phyloP scores from a whole-genome alignment of 2,113 vertebrate species.

The Meles meles region DNA sequence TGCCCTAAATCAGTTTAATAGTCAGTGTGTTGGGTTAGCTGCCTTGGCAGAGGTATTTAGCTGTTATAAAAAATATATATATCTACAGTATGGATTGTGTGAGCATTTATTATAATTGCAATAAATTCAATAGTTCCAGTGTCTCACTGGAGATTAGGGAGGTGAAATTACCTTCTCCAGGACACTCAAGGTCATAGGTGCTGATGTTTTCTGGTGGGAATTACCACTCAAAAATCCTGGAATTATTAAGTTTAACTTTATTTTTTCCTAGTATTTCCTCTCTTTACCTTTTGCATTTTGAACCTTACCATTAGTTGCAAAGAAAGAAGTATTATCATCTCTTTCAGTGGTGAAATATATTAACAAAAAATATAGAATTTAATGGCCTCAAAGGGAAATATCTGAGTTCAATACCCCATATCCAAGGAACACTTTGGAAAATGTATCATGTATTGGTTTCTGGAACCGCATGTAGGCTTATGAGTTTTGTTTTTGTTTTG shows the following conservation, averaged over 20 bases:
- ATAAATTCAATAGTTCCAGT: not conserved
- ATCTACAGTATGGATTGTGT: not conserved
- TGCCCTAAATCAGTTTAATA: conserved; percentile 33
- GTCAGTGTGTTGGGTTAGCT: not conserved
- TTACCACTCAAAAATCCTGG: not conserved
- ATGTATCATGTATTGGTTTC: not conserved
- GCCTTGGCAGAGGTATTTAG: not conserved
- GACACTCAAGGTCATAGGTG: not conserved
- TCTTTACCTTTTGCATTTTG: not conserved
- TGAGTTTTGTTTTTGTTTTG: not conserved
- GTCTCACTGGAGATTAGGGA: too few species aligned
- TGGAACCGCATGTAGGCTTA: not conserved
- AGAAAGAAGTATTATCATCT: not conserved
- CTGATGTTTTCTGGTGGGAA: not conserved
- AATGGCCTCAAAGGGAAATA: not conserved
- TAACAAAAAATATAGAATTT: not conserved
- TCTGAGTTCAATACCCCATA: not conserved
- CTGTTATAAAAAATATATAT: not conserved
- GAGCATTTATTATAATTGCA: conserved; percentile 3
- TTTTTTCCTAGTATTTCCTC: not conserved
- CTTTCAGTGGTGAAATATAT: not conserved
- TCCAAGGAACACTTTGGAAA: not conserved
- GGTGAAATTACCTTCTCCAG: not conserved
- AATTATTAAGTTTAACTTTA: not conserved
- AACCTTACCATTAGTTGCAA: not conserved